Percentiles rank a stretch among this genome's conserved stretches.
Evolutionary conservation across 2,113 vertebrate genomes (phyloP).

Genomic region (Menura novaehollandiae): DNA sequence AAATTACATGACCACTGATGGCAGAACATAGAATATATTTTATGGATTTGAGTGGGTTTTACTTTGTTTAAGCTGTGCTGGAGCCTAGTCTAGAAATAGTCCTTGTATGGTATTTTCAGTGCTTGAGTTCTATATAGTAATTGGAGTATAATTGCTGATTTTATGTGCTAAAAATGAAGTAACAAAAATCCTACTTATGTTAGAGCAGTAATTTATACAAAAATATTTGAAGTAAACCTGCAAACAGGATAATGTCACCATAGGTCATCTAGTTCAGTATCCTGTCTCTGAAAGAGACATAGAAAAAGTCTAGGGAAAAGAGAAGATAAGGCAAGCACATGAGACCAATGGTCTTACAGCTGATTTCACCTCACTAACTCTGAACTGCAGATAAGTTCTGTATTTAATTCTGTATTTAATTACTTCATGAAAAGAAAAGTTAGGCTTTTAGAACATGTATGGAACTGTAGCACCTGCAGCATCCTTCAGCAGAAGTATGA

Average conservation of each 20-base stretch:
- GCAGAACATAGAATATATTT: not conserved
- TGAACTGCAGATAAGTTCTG: not conserved
- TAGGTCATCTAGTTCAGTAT: not conserved
- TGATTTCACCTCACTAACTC: not conserved
- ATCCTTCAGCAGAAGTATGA: not conserved
- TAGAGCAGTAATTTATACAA: not conserved
- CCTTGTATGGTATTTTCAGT: not conserved
- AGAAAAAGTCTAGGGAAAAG: not conserved
- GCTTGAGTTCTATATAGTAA: not conserved
- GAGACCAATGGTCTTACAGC: not conserved
- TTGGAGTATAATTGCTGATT: not conserved
- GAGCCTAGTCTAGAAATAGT: not conserved
- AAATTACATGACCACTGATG: accelerated
- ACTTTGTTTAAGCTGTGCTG: not conserved
- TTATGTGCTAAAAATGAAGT: not conserved
- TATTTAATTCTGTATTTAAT: not conserved
- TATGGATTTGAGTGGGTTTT: not conserved
- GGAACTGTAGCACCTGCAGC: not conserved
- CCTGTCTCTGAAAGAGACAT: not conserved
- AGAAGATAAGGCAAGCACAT: accelerated
- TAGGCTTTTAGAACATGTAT: not conserved
- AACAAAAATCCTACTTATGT: not conserved
- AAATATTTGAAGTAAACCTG: not conserved
- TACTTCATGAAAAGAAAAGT: not conserved
- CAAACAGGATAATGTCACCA: accelerated